These are phyloP conservation scores for Caenorhabditis sinica DNA, from an alignment of 2,888 invertebrate species.

Conservation along the genomic window DNA sequence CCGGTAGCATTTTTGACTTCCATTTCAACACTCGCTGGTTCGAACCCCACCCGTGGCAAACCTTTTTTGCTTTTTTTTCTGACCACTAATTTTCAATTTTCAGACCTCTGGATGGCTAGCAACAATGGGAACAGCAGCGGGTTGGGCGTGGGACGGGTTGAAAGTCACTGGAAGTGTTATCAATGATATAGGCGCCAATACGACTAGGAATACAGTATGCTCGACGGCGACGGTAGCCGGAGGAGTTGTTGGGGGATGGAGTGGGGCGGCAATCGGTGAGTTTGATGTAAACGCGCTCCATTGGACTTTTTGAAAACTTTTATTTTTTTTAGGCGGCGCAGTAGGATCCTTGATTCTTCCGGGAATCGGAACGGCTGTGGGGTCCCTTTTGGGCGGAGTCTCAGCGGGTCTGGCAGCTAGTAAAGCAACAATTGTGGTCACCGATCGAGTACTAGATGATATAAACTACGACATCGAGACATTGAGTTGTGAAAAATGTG, in stretches of 20 bases:
- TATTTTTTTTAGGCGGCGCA: slow-evolving; percentile 43
- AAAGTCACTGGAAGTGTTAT: slow-evolving; percentile 51
- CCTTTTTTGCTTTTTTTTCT: neutral
- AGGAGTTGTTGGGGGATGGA: slow-evolving; percentile 47
- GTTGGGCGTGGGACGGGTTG: slow-evolving; percentile 53
- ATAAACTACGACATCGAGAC: slow-evolving; percentile 57
- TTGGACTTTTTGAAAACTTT: neutral
- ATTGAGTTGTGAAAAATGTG: slow-evolving; percentile 52
- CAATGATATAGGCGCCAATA: slow-evolving; percentile 41
- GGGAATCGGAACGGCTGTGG: slow-evolving; percentile 50
- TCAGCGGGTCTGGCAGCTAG: slow-evolving; percentile 36
- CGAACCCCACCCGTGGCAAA: neutral
- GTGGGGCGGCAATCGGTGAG: slow-evolving; percentile 46
- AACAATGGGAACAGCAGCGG: slow-evolving; percentile 34
- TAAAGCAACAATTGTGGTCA: slow-evolving; percentile 39
- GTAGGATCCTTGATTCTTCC: slow-evolving; percentile 46
- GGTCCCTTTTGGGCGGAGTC: slow-evolving; percentile 37
- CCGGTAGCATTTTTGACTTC: neutral
- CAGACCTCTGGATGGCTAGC: slow-evolving; percentile 44
- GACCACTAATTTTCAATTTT: neutral
- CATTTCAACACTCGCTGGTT: neutral
- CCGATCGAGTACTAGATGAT: slow-evolving; percentile 45
- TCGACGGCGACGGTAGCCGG: slow-evolving; percentile 55
- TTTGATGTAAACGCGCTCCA: neutral
- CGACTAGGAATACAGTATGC: slow-evolving; percentile 53